Evolutionary conservation across 2,113 vertebrate species (phyloP), one percentile per base, ranked within the genome.

Genomic region (Pelusios castaneus): DNA sequence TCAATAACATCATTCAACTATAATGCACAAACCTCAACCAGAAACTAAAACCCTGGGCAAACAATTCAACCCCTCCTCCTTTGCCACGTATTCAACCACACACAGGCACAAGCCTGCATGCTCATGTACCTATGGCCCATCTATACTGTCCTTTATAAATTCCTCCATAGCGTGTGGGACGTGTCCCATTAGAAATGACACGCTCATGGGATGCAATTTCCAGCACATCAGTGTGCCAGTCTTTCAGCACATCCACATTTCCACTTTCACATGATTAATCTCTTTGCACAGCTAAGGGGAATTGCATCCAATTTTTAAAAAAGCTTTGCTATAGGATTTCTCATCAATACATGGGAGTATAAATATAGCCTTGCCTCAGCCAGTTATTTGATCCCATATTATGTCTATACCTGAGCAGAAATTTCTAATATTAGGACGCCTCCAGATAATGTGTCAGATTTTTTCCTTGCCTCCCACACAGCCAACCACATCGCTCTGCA

Each of bases 351-450:
- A 16, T 13, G 2, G 1, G 1, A 52, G 38, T 1, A 19, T 34
- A 41, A 60, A 55, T 34, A 2, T 52, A 21, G n/a, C 55, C 38
- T 3, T 1, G 14, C 3, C 25, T 76, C 34, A 1, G 3, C 78
- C 12, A 31, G 17, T 52, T 4, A 1, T 34, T 25, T 17, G 56
- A 17, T 21, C 49, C n/a, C 52, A 11, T 3, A 1, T 16, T 22
- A 7, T 5, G 0, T 6, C 70, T 10, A 41, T 41, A 13, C 1
- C 5, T 2, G 11, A 85, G 47, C 79, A 55, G n/a, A n/a, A 49
- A 8, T 0, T 0, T 9, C 80, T 41, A 76, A 2, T 2, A 0
- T 10, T 19, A 21, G 5, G 55, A 60, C 0, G 0, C 29, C 29
- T 76, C 47, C 5, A 6, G 55, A 63, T 60, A 12, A 2, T 2